Evolutionary conservation across 1,140 invertebrate species (phyloP).

Genomic region (Popillia japonica): DNA sequence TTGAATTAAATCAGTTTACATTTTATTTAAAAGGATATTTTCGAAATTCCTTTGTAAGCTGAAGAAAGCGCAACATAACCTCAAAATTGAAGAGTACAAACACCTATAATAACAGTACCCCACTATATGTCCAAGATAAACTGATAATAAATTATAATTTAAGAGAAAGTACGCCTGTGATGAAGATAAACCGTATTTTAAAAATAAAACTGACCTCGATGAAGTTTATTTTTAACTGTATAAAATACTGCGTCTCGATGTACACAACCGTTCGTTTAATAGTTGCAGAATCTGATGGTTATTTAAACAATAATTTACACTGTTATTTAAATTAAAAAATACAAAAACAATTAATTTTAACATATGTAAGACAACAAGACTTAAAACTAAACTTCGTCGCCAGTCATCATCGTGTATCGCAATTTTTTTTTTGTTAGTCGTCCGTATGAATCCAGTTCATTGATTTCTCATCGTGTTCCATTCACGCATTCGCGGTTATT

Average conservation of each 20-base stretch:
- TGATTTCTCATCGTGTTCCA: slow-evolving; percentile 13
- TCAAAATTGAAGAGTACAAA: not conserved
- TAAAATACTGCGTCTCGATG: not conserved
- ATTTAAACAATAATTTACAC: too few relatives aligned
- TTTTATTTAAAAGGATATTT: not conserved
- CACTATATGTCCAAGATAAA: not conserved
- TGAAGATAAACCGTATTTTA: slow-evolving; percentile 3
- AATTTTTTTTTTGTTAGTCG: not conserved
- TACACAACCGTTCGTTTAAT: too few relatives aligned
- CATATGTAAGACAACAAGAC: too few relatives aligned
- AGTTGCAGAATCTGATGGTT: too few relatives aligned
- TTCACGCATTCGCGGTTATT: not conserved
- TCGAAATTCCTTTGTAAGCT: too few relatives aligned
- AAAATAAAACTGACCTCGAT: slow-evolving; percentile 29
- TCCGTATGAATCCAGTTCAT: not conserved
- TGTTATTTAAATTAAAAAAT: too few relatives aligned
- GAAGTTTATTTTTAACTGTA: slow-evolving; percentile 3
- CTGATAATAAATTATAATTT: not conserved
- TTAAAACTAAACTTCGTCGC: not conserved
- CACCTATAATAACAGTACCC: not conserved
- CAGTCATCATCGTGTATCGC: not conserved
- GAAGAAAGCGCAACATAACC: not conserved
- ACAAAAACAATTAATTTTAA: too few relatives aligned
- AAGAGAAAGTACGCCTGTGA: not conserved
- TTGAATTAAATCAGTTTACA: too few relatives aligned